These are phyloP conservation scores for Notoglanidium macrostoma DNA, from an alignment of 2,797 vertebrate genomes.

Conservation along the genomic window DNA sequence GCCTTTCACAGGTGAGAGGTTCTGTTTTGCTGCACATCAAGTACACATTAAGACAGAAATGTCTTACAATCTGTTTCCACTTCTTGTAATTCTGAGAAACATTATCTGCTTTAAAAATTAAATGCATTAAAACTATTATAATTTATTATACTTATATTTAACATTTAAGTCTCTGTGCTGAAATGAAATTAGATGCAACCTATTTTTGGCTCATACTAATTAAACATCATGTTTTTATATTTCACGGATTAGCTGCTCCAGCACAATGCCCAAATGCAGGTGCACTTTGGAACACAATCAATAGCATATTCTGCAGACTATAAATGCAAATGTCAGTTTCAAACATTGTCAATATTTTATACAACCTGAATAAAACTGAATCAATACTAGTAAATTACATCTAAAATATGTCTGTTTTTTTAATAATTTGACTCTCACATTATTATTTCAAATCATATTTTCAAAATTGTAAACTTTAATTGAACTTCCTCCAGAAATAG, in stretches of 20 bases:
- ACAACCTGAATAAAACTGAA: neutral
- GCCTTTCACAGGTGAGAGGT: slow-evolving; percentile 26
- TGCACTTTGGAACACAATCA: neutral
- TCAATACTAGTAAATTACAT: neutral
- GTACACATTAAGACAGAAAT: neutral
- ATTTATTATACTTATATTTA: too few species aligned
- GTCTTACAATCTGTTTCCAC: neutral
- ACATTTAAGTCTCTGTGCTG: neutral
- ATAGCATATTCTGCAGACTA: neutral
- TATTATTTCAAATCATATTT: neutral
- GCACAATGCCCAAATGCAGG: neutral
- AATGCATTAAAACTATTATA: neutral
- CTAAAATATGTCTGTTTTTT: neutral
- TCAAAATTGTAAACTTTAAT: neutral
- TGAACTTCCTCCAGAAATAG: neutral
- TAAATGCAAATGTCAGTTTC: neutral
- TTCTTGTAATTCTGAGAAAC: neutral
- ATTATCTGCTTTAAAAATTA: neutral
- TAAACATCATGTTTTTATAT: neutral
- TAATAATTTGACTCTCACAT: neutral
- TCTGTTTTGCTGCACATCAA: slow-evolving; percentile 2
- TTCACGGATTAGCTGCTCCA: neutral
- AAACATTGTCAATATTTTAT: neutral
- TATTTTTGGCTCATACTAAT: slow-evolving; percentile 1
- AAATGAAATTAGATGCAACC: neutral